Base-by-base conservation (phyloP, 2,797 vertebrate species). In the Cyprinodon diabolis region DNA sequence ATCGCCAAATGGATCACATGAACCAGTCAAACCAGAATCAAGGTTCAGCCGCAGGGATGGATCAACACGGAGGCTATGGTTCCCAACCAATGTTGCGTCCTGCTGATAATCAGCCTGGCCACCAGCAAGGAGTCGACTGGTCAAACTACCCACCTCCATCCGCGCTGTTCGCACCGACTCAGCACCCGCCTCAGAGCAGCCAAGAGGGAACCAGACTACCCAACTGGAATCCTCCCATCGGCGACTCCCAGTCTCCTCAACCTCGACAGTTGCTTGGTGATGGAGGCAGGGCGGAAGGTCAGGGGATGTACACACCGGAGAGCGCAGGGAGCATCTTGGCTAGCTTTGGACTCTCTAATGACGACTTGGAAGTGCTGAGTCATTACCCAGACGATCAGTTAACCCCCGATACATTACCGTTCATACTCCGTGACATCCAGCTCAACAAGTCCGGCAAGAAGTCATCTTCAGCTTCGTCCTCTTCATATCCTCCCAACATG, bases 361-460 rank as follows among this genome's bases (percentile, higher is more conserved):
- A 98, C 83, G 97, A 98, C 69, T 88, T 98, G 30, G 97, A 98
- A 82, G 95, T 97, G 67, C 94, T 98, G 58, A 98, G 97, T 87
- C 97, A 96, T 67, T 97, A 97, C 79, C 97, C 97, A 1, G 97
- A 98, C 15, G 96, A 97, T 67, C 96, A 97, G 84, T 83, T 98
- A 68, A 98, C 97, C 0, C 96, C 97, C 0, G 96, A 97, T 76
- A 98, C 97, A 82, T 94, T 98, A 92, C 97, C 97, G 0, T 93
- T 96, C 43, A 98, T 98, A 82, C 93, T 98, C 68, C 93, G 96
- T 62, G 96, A 97, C 83, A 97, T 97, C 71, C 95, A 96, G 72
- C 92, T 97, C 52, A 94, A 96, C 17, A 98, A 97, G 92, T 89
- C 96, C 43, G 88, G 91, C 63, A 93, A 85, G 63, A 78, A 78